A percentile compares a stretch with the other conserved stretches of the same genome.
Evolutionary conservation across 2,113 vertebrate genomes (phyloP).

Genomic region (Uropsilus gracilis): DNA sequence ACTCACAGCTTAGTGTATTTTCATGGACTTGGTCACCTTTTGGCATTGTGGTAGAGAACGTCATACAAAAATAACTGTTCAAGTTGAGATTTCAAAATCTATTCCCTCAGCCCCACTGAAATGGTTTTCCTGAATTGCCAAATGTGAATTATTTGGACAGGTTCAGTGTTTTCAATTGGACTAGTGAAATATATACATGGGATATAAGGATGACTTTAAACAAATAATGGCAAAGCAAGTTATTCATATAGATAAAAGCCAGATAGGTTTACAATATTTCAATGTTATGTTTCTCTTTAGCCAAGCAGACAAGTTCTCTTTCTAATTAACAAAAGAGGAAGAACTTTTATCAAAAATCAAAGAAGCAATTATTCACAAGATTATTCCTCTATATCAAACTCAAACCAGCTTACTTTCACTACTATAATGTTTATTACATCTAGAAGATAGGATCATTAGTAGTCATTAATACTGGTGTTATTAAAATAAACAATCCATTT

Average conservation of each 20-base stretch:
- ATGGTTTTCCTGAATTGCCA: background rate
- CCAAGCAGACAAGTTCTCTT: background rate
- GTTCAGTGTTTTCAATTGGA: background rate
- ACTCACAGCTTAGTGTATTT: background rate
- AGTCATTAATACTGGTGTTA: background rate
- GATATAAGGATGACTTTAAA: background rate
- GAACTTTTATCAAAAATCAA: constrained; percentile 10
- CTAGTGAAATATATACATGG: background rate
- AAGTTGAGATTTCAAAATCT: background rate
- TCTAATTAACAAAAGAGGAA: background rate
- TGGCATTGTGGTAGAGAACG: background rate
- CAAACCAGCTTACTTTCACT: background rate
- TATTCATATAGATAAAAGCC: background rate
- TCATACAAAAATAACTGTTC: background rate
- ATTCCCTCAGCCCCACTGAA: background rate
- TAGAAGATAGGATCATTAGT: background rate
- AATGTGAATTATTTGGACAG: background rate
- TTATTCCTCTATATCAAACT: background rate
- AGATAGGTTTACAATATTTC: background rate
- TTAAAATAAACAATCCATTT: background rate
- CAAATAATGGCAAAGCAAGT: background rate
- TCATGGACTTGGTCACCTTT: background rate
- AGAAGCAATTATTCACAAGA: background rate
- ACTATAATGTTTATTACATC: background rate
- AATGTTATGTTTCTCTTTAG: background rate